A percentile compares a stretch with the other conserved stretches of the same genome.
Conservation (phyloP, 2,797 vertebrate genomes). For the Microchirus variegatus region DNA sequence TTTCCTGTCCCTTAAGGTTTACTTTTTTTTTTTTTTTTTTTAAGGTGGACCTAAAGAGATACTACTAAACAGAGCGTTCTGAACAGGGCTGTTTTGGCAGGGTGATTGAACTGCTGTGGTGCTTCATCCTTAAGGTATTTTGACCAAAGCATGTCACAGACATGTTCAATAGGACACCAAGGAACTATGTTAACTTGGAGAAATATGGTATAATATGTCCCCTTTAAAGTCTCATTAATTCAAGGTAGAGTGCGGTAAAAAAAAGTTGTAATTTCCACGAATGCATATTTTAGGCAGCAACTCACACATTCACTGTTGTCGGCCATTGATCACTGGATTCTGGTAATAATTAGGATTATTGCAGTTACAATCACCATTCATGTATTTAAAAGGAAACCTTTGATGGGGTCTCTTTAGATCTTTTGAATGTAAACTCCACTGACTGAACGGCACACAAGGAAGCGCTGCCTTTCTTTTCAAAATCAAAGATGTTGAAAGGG, state of each 20-base stretch:
- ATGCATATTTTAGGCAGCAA: conserved; percentile 16
- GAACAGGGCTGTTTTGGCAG: too few relatives aligned
- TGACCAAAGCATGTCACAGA: too few relatives aligned
- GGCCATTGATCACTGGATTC: not conserved
- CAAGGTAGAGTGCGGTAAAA: conserved; percentile 21
- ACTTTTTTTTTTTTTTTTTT: too few relatives aligned
- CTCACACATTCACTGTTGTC: conserved; percentile 10
- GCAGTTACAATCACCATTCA: conserved; percentile 15
- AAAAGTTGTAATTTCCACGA: conserved; percentile 29
- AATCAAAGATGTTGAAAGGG: conserved; percentile 12
- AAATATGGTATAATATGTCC: too few relatives aligned
- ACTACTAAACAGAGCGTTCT: too few relatives aligned
- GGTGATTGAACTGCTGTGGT: too few relatives aligned
- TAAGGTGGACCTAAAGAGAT: too few relatives aligned
- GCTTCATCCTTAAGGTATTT: too few relatives aligned
- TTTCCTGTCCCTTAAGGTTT: too few relatives aligned
- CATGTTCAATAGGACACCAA: too few relatives aligned
- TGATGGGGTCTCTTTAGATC: conserved; percentile 6
- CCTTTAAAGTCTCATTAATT: conserved; percentile 49
- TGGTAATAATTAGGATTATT: conserved; percentile 23
- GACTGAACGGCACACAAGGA: conserved; percentile 2
- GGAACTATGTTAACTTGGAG: too few relatives aligned
- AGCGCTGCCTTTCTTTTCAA: conserved; percentile 25
- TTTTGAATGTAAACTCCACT: conserved; percentile 8
- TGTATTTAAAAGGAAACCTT: conserved; percentile 23